Evolutionary conservation across 30 jellyfish, hydroid and myxozoan species (phyloP).

Genomic region (Calvadosia cruxmelitensis): DNA sequence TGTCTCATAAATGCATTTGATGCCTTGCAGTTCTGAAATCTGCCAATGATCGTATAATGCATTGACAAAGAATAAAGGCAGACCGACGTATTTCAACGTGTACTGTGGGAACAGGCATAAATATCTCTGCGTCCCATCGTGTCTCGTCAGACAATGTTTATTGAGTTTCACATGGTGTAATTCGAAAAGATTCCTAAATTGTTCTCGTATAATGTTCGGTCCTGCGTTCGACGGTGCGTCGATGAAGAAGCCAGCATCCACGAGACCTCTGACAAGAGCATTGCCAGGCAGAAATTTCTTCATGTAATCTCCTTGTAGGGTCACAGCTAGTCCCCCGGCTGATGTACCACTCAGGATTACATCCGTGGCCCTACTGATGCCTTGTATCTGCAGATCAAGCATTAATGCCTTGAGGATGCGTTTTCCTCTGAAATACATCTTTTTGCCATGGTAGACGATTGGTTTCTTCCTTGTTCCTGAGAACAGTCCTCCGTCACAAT

Average conservation of each 20-base stretch:
- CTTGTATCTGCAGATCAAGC: conserved; percentile 30
- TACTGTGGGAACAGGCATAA: conserved; percentile 71
- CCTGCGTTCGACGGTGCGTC: conserved; percentile 43
- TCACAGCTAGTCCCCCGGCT: conserved; percentile 89
- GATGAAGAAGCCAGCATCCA: conserved; percentile 81
- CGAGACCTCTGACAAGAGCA: conserved; percentile 62
- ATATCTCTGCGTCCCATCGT: conserved; percentile 16
- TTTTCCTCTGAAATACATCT: conserved; percentile 66
- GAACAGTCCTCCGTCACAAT: conserved; percentile 91
- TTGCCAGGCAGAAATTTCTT: conserved; percentile 41
- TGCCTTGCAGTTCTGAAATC: conserved; percentile 64
- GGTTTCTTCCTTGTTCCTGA: conserved; percentile 74
- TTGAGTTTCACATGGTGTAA: conserved; percentile 50
- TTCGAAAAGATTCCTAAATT: conserved; percentile 50
- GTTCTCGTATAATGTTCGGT: conserved; percentile 31
- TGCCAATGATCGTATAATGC: conserved; percentile 96
- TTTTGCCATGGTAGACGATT: conserved; percentile 35
- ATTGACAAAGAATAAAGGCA: conserved; percentile 63
- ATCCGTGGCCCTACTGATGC: conserved; percentile 41
- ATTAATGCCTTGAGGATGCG: conserved; percentile 45
- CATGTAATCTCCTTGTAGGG: conserved; percentile 77
- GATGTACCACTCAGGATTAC: conserved; percentile 87
- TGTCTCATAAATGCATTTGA: conserved; percentile 61
- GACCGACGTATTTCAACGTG: conserved; percentile 12
- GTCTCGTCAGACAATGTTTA: conserved; percentile 22